Base-by-base conservation (phyloP, 2,888 invertebrate species). In the Dione juno region DNA sequence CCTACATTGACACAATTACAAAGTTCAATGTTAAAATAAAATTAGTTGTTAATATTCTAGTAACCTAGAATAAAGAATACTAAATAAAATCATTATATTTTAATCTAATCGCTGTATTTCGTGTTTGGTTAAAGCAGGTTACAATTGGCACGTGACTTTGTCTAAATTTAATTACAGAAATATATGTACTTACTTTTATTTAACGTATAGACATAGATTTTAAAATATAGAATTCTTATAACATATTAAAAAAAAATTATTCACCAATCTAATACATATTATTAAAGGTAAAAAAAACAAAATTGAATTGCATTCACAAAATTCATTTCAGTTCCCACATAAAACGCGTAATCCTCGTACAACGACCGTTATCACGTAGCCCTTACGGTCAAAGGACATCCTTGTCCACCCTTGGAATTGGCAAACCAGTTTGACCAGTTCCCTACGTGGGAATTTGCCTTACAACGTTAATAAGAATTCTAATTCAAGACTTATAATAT, bases 401-500 rank as follows among this genome's bases (percentile, higher is more conserved):
- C 71, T 65, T 79, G 84, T 83, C 84, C 84, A 83, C 84, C 86
- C 85, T 82, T 73, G 73, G 73, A 71, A 69, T 75, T 76, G 77
- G 65, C 69, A 85, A 90, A 90, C 90, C 84, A 79, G 91, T 90
- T 84, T 89, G 88, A 90, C 91, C 89, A 87, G 88, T 86, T 87
- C 57, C 37, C 45, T 72, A 77, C 85, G 86, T 90, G 91, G 88
- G 90, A 91, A 91, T 82, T 79, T 87, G 87, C 85, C 89, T 88
- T 88, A 80, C 83, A 75, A 67, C 48, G 40, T 66, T 66, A 3
- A 37, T 16, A 0, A 37, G 16, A 16, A 13, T 37, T 10, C 5
- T 6, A 57, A 37, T 37, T 37, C 1, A 6, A 57, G 11, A 7
- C 16, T 37, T 40, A 6, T 57, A 10, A 28, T 10, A 0, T 13